Conservation (phyloP, 2,888 invertebrate species). For the Spicauda simplicius region DNA sequence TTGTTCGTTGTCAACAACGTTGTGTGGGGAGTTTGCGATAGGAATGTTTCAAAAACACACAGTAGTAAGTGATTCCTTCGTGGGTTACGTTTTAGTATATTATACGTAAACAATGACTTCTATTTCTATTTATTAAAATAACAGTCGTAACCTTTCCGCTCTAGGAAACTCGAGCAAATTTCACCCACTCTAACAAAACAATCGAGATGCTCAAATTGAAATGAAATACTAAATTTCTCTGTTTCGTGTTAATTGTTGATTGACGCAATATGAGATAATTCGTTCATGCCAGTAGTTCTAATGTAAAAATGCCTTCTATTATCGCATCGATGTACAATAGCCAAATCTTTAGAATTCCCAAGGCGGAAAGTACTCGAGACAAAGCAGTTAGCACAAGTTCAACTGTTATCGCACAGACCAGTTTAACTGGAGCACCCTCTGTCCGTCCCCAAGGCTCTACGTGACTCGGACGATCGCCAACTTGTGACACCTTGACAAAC, state of each 20-base stretch:
- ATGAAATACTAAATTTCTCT: background rate
- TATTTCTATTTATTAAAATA: constrained; percentile 5
- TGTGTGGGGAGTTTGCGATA: background rate
- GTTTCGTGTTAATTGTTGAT: background rate
- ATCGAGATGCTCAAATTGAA: background rate
- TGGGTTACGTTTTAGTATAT: background rate
- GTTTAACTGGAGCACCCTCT: constrained; percentile 60
- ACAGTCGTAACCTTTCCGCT: constrained; percentile 2
- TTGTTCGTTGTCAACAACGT: background rate
- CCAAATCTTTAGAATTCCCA: constrained; percentile 62
- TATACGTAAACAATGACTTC: constrained; percentile 1
- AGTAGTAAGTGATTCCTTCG: background rate
- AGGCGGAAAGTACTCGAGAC: constrained; percentile 60
- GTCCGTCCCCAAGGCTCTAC: constrained; percentile 11
- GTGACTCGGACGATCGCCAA: constrained; percentile 21
- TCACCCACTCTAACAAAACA: constrained; percentile 3
- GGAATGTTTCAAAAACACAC: background rate
- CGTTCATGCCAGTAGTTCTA: too few relatives aligned
- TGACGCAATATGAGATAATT: background rate
- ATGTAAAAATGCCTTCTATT: background rate
- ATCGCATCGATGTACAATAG: constrained; percentile 41
- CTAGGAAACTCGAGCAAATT: background rate
- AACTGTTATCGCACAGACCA: constrained; percentile 53
- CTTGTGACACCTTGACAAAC: constrained; percentile 10
- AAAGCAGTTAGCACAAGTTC: constrained; percentile 73